Evolutionary conservation across 2,888 invertebrate species (phyloP).

Genomic region (Mesoligia furuncula): DNA sequence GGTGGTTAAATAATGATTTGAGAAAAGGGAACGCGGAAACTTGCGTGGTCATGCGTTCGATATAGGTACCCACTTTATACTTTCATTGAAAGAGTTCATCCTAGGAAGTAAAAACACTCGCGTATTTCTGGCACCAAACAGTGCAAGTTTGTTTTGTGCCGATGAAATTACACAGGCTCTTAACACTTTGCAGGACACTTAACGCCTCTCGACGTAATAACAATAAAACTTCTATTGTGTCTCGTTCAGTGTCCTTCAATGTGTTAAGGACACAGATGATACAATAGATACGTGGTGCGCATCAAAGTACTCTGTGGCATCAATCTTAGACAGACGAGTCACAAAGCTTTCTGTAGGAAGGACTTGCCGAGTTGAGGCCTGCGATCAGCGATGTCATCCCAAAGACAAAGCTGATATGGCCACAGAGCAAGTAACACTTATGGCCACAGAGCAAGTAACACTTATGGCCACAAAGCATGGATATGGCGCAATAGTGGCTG

Average conservation of each 20-base stretch:
- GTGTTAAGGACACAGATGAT: background rate
- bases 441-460: too few species aligned
- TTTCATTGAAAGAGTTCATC: background rate
- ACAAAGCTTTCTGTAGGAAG: background rate
- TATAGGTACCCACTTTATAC: background rate
- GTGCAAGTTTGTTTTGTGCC: background rate
- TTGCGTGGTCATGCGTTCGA: background rate
- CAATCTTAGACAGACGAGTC: background rate
- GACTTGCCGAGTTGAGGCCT: background rate
- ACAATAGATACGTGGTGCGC: background rate
- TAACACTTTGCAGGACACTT: too few species aligned
- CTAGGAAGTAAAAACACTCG: background rate
- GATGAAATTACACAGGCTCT: background rate
- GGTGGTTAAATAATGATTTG: slow-evolving; percentile 17
- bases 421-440: too few species aligned
- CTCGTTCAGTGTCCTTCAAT: too few species aligned
- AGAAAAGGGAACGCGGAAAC: background rate
- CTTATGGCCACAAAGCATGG: too few species aligned
- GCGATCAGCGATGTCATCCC: too few species aligned
- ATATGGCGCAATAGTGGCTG: background rate
- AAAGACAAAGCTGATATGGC: too few species aligned
- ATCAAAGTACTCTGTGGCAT: too few species aligned
- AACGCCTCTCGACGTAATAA: too few species aligned
- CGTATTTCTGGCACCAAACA: background rate
- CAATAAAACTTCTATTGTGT: too few species aligned